Base-by-base conservation (phyloP, 2,113 vertebrate genomes). In the Mormyrus iriodes region DNA sequence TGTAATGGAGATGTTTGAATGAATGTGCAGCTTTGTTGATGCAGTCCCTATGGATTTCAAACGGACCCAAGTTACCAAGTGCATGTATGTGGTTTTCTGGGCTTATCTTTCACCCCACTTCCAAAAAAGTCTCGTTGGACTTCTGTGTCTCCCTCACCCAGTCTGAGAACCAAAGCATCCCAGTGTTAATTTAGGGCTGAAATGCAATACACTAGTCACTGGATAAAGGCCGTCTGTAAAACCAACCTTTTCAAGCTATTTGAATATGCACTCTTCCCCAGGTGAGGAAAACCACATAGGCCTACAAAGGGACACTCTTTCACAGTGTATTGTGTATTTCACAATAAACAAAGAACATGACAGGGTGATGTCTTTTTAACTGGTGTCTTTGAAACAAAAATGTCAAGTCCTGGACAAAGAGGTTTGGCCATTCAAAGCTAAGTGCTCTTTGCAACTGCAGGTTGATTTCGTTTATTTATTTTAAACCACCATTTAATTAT, bases 121-220 rank as follows among this genome's bases (percentile, higher is more conserved):
- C 13, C 86, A 83, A 89, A 89, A 87, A 52, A 88, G 89, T 51
- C 90, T 91, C 61, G 73, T 88, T 89, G 87, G 7, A 91, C 90
- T 69, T 89, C 51, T 92, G 92, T 91, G 88, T 90, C 86, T 88
- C 91, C 53, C 49, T 86, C 88, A 86, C 27, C 55, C 89, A 53
- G 87, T 92, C 88, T 42, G 53, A 89, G 92, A 83, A 91, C 92
- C 84, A 46, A 88, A 69, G 53, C 87, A 85, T 90, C 90, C 21
- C 24, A 83, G 69, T 91, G 92, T 93, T 92, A 92, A 93, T 93
- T 91, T 82, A 76, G 87, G 65, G 86, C 90, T 93, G 91, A 93
- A 91, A 93, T 89, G 92, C 86, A 89, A 88, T 92, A 88, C 90
- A 91, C 49, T 61, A 82, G 88, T 90, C 87, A 91, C 89, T 87